Evolutionary conservation across 2,888 invertebrate species (phyloP).

Genomic region (Stenchaetothrips biformis): DNA sequence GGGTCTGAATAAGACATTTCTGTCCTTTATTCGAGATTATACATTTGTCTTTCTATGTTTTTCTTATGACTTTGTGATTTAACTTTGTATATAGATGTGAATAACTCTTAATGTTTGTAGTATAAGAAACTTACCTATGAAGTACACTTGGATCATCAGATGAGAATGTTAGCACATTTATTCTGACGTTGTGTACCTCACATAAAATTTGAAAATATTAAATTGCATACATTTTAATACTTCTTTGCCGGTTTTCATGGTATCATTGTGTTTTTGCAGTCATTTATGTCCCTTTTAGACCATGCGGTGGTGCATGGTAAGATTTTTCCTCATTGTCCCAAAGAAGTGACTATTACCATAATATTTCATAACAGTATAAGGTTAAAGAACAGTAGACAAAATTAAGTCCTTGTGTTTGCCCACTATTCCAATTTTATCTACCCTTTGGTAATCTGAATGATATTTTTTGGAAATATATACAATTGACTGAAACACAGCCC

Average conservation of each 20-base stretch:
- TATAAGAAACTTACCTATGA: not conserved
- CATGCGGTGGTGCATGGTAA: not conserved
- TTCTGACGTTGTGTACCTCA: no score
- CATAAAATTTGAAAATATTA: no score
- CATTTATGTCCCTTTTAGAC: not conserved
- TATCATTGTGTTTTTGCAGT: not conserved
- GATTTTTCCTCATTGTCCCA: not conserved
- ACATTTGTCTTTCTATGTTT: constrained; percentile 1
- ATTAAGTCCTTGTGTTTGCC: no score
- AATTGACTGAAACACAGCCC: not conserved
- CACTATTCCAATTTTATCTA: not conserved
- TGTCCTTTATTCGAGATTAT: constrained; percentile 4
- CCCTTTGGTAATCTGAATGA: not conserved
- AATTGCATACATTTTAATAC: no score
- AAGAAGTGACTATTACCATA: not conserved
- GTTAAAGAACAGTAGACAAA: no score
- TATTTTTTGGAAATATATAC: constrained; percentile 5
- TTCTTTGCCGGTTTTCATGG: not conserved
- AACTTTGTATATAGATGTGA: not conserved
- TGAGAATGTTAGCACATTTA: not conserved
- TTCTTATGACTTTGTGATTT: constrained; percentile 15
- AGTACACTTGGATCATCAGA: not conserved
- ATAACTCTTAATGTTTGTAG: constrained; percentile 8
- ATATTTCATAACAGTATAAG: not conserved
- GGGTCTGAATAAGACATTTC: not conserved